phyloP scores from a whole-genome alignment of 2,888 invertebrate species.

The Panorpa germanica region DNA sequence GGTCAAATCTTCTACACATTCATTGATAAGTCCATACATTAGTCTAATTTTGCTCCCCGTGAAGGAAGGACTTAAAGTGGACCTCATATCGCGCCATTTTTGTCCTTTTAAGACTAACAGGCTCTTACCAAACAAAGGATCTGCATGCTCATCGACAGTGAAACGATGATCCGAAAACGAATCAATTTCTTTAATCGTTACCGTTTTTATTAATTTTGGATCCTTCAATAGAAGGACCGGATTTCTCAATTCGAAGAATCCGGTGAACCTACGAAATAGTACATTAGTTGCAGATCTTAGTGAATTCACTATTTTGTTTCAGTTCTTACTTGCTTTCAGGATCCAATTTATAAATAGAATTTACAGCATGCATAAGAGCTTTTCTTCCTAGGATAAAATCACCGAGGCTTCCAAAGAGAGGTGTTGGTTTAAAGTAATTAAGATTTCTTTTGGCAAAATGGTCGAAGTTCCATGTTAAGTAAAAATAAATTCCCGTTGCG shows the following conservation, averaged over 20 bases:
- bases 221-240: constrained; percentile 4
- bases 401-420: too few species aligned
- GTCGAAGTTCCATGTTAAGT: too few species aligned
- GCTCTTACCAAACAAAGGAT: constrained; percentile 6
- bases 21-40: constrained; percentile 5
- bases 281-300: not conserved
- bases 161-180: constrained; percentile 5
- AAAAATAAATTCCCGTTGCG: too few species aligned
- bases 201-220: constrained; percentile 3
- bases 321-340: too few species aligned
- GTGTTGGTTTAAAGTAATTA: too few species aligned
- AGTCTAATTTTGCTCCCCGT: constrained; percentile 6
- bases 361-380: too few species aligned
- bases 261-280: constrained; percentile 2
- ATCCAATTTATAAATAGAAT: too few species aligned
- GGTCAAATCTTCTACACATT: constrained; percentile 3
- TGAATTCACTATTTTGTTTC: too few species aligned
- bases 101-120: constrained; percentile 7
- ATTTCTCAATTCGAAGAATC: constrained; percentile 5
- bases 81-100: constrained; percentile 8
- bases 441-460: too few species aligned
- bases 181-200: constrained; percentile 7
- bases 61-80: constrained; percentile 7
- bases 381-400: too few species aligned
- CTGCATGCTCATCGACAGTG: constrained; percentile 4